These are phyloP conservation scores for Dolichomitus sp. DNA, from an alignment of 2,888 invertebrate genomes.

Conservation along the genomic window DNA sequence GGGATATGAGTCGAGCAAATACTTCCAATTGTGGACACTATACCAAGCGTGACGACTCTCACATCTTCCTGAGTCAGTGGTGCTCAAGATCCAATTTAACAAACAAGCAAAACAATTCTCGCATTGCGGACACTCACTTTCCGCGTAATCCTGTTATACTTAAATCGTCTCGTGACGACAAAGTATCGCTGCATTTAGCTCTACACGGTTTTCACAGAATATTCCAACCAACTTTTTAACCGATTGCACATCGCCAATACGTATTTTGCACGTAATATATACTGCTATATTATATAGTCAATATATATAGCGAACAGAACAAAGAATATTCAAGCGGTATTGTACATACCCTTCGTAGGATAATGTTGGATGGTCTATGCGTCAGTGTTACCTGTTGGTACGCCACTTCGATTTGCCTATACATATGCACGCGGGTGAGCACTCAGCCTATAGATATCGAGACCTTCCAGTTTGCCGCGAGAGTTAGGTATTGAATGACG, in stretches of 20 bases:
- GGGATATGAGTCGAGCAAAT: slow-evolving; percentile 40
- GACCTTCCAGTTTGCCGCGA: slow-evolving; percentile 23
- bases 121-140: not conserved
- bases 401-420: not conserved
- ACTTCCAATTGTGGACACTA: slow-evolving; percentile 43
- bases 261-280: not conserved
- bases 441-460: not conserved
- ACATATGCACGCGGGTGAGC: not conserved
- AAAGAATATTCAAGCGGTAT: not conserved
- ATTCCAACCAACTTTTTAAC: not conserved
- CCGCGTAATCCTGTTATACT: slow-evolving; percentile 2
- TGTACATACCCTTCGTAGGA: not conserved
- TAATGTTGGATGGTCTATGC: not conserved
- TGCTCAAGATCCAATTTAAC: slow-evolving; percentile 31
- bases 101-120: not conserved
- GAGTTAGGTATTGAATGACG: slow-evolving; percentile 75
- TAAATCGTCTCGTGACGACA: slow-evolving; percentile 1
- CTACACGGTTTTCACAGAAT: not conserved
- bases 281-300: too few relatives aligned
- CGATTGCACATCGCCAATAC: not conserved
- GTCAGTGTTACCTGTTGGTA: slow-evolving; percentile 6
- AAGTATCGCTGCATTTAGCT: not conserved
- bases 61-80: slow-evolving; percentile 47
- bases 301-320: not conserved
- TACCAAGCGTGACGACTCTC: slow-evolving; percentile 52